Evolutionary conservation across 2,888 invertebrate genomes (phyloP).

Genomic region (Phyllotreta striolata): DNA sequence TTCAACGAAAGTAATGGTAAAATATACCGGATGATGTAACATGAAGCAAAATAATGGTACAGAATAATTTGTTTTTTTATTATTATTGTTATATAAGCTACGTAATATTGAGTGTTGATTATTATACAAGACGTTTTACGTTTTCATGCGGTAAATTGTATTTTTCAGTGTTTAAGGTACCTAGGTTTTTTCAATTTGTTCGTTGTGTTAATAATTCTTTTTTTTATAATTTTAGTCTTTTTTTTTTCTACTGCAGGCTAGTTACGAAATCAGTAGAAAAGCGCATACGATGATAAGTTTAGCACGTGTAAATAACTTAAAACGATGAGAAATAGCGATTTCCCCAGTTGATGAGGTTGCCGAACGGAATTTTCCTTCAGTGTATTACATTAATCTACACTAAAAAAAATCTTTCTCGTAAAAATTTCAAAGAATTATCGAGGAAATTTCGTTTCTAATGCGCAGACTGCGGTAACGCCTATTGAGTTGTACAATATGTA

Average conservation of each 20-base stretch:
- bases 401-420: neutral
- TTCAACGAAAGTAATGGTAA: slow-evolving; percentile 9
- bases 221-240: slow-evolving; percentile 41
- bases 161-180: slow-evolving; percentile 36
- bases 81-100: slow-evolving; percentile 34
- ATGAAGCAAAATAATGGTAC: slow-evolving; percentile 39
- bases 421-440: too few relatives aligned
- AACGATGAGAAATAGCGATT: slow-evolving; percentile 9
- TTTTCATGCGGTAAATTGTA: slow-evolving; percentile 42
- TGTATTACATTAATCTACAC: too few relatives aligned
- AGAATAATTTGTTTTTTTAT: slow-evolving; percentile 35
- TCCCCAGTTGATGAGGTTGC: too few relatives aligned
- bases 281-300: slow-evolving; percentile 18
- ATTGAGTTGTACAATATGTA: too few relatives aligned
- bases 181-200: slow-evolving; percentile 39
- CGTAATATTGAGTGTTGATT: slow-evolving; percentile 32
- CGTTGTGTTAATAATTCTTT: slow-evolving; percentile 46
- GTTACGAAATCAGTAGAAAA: slow-evolving; percentile 44
- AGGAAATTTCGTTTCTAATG: too few relatives aligned
- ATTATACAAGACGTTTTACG: slow-evolving; percentile 36
- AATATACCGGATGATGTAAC: neutral
- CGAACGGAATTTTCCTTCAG: too few relatives aligned
- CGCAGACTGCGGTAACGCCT: too few relatives aligned
- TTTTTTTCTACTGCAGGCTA: slow-evolving; percentile 42
- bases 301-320: slow-evolving; percentile 49